Evolutionary conservation across 2,113 vertebrate species (phyloP), one percentile per base, ranked within the genome.

Genomic region (Aspiorhynchus laticeps): DNA sequence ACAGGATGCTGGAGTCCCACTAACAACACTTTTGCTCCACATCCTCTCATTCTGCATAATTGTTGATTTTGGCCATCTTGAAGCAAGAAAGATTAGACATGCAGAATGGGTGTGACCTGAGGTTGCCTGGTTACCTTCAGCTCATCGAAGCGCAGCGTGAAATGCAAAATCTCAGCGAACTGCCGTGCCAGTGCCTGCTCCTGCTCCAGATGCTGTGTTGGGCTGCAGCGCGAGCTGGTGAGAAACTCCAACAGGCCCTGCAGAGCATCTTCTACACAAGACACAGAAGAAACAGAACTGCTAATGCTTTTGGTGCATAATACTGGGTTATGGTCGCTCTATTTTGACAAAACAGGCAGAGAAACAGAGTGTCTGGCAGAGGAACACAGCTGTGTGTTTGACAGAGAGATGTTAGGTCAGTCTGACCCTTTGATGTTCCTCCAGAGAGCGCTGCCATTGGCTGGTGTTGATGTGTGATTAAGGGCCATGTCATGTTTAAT

Each of bases 181-280:
- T 99, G 98, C 33, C 98, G 97, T n/a, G 98, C 97, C 91, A 99
- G 96, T 90, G 98, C 97, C 95, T 99, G 98, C 95, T 99, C 97
- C 94, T 97, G 96, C 97, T 99, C 98, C 94, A 99, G 95, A 71
- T 99, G 98, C 87, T 99, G 98, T 0, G 98, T 99, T 5, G 98
- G 97, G 69, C 96, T 96, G 5, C 97, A 96, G 0, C 95, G 95
- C 0, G 96, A 94, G 85, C 95, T 96, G 0, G 97, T 98, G 90
- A 99, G 91, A 81, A 96, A 95, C 61, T 96, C 95, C 90, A 99
- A 93, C 46, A 99, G 97, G 63, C 95, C 95, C 63, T 95, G 94
- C 90, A 99, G 94, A 53, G 96, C 94, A 9, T 95, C 94, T 93
- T 97, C 97, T 97, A 80, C 89, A 65, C 80, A 73, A 88, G 82